Evolutionary conservation across 2,888 invertebrate species (phyloP).

Genomic region (Lithosia quadra): DNA sequence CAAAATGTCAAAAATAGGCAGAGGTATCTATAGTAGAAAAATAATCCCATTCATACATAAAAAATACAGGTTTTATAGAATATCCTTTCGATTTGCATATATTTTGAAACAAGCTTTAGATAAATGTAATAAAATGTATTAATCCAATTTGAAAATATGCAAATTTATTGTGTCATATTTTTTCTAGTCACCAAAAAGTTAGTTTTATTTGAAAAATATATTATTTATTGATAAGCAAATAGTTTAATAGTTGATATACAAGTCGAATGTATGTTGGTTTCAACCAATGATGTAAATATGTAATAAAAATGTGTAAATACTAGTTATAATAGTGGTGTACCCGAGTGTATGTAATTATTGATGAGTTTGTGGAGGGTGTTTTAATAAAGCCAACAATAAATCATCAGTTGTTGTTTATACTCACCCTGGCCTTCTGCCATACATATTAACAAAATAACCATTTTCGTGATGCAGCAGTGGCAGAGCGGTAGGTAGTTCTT

Average conservation of each 20-base stretch:
- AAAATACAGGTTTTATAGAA: not conserved
- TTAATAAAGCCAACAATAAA: constrained; percentile 83
- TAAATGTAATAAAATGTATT: constrained; percentile 45
- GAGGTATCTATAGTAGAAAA: not conserved
- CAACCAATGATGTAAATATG: constrained; percentile 67
- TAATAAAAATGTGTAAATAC: constrained; percentile 72
- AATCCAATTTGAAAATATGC: constrained; percentile 41
- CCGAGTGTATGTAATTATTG: constrained; percentile 78
- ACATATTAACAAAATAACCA: not conserved
- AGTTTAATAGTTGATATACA: constrained; percentile 43
- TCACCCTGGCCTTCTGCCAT: constrained; percentile 21
- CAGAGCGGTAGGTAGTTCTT: too few relatives aligned
- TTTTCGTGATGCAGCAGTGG: too few relatives aligned
- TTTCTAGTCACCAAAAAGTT: constrained; percentile 49
- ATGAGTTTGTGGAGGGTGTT: constrained; percentile 82
- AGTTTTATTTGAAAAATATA: constrained; percentile 41
- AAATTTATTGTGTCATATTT: constrained; percentile 40
- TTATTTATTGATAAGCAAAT: constrained; percentile 43
- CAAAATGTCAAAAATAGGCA: not conserved
- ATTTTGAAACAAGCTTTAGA: constrained; percentile 15
- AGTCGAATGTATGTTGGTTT: constrained; percentile 48
- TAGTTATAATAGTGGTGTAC: constrained; percentile 72
- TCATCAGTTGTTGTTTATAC: constrained; percentile 52
- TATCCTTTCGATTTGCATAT: not conserved
- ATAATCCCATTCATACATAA: not conserved